Base-by-base conservation (phyloP, 1,140 invertebrate genomes). In the Drosophila sp. region DNA sequence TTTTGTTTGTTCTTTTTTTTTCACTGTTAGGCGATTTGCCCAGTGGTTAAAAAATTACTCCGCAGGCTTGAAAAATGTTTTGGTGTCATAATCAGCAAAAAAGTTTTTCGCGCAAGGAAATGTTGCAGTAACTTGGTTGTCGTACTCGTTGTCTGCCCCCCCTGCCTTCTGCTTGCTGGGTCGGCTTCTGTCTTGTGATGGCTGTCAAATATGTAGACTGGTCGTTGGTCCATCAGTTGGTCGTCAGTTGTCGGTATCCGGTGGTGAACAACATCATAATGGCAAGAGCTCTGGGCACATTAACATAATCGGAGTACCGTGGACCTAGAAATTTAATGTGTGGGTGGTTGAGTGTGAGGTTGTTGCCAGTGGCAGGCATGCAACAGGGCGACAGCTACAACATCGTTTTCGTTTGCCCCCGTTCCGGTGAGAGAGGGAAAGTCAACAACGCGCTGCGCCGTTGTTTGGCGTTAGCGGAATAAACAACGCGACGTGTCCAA, bases 391-490 rank as follows among this genome's bases (percentile, higher is more conserved):
- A 61, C 57, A 56, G 60, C 76, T 72, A 87, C 82, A 85, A 87
- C 82, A 87, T 87, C 71, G 87, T 86, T 87, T 79, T 83, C 71
- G 79, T 83, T 82, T 83, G 70, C 80, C 79, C 64, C 7, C 17
- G 23, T 11, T 0, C 6, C 17, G 17, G 41, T n/a, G 4, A 5
- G 41, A 44, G 41, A 1, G 41, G 41, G 17, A 5, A 11, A 65
- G 81, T 72, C 80, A 83, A 83, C 72, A 67, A 54, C 33, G 63
- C 69, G 69, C 68, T 76, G 66, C 78, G 83, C 83, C 72, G 83
- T 86, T 86, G 83, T 86, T 86, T 87, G 79, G 76, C 83, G 83
- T 87, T 87, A 79, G 83, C 64, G 83, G 76, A 87, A 87, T 86
- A 86, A 86, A 86, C 83, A 87, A 87, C 83, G 76, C 83, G 83